These are phyloP conservation scores for Drosophila hydei DNA, from an alignment of 1,140 invertebrate species.

Conservation along the genomic window DNA sequence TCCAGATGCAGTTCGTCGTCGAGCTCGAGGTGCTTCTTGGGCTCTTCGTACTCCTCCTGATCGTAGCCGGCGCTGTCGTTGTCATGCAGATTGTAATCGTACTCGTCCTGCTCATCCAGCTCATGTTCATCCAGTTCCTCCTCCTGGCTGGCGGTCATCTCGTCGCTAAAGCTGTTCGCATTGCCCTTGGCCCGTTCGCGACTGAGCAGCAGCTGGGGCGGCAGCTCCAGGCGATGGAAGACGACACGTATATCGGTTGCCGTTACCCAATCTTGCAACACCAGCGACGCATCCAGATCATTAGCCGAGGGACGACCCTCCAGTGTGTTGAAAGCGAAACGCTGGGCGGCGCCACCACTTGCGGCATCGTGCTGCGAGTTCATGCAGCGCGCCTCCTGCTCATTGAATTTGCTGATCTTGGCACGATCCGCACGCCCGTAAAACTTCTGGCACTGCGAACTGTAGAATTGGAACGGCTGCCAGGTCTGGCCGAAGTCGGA, in stretches of 20 bases:
- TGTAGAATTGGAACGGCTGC: slow-evolving; percentile 98
- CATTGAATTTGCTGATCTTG: slow-evolving; percentile 96
- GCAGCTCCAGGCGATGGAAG: slow-evolving; percentile 94
- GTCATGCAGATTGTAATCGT: slow-evolving; percentile 81
- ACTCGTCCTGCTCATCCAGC: slow-evolving; percentile 69
- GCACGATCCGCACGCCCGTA: slow-evolving; percentile 93
- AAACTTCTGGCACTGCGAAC: slow-evolving; percentile 93
- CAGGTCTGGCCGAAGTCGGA: slow-evolving; percentile 97
- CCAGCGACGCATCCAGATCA: slow-evolving; percentile 97
- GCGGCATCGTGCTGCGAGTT: slow-evolving; percentile 89
- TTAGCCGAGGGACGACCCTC: slow-evolving; percentile 97
- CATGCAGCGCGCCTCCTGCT: slow-evolving; percentile 96
- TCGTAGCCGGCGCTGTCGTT: slow-evolving; percentile 74
- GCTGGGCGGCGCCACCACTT: slow-evolving; percentile 86
- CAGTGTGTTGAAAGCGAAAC: slow-evolving; percentile 98
- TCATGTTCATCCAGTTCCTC: slow-evolving; percentile 71
- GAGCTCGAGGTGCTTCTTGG: slow-evolving; percentile 77
- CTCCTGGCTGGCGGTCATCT: slow-evolving; percentile 73
- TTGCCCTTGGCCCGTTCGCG: slow-evolving; percentile 75
- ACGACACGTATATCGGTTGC: slow-evolving; percentile 98
- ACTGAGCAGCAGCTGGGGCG: slow-evolving; percentile 76
- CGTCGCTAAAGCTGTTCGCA: slow-evolving; percentile 82
- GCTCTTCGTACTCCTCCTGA: slow-evolving; percentile 82
- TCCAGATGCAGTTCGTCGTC: slow-evolving; percentile 77
- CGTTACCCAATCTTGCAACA: slow-evolving; percentile 99